phyloP scores from a whole-genome alignment of 2,888 invertebrate species.

The Temnothorax rugatulus region DNA sequence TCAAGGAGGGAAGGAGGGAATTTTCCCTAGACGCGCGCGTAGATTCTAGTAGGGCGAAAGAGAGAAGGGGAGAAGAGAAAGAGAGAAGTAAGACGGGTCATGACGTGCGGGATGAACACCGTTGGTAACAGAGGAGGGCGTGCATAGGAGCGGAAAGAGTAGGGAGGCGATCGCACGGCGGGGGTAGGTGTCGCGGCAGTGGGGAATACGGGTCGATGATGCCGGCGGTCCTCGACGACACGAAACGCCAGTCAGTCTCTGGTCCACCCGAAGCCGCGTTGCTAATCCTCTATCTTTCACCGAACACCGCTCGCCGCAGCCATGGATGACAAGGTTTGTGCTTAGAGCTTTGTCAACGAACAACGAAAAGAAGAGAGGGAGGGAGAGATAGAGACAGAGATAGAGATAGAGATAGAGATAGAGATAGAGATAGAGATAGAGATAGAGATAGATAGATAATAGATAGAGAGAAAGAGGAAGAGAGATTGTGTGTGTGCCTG shows the following conservation, averaged over 20 bases:
- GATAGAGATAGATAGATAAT: slow-evolving; percentile 12
- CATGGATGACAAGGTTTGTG: slow-evolving; percentile 86
- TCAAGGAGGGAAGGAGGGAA: slow-evolving; percentile 26
- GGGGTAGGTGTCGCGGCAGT: slow-evolving; percentile 83
- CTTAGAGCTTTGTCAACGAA: slow-evolving; percentile 65
- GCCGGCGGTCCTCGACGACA: slow-evolving; percentile 84
- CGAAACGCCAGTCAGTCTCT: slow-evolving; percentile 87
- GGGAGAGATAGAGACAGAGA: slow-evolving; percentile 19
- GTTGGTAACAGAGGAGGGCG: slow-evolving; percentile 61
- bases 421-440: slow-evolving; percentile 29
- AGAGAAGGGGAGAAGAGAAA: not conserved
- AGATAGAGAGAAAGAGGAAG: slow-evolving; percentile 29
- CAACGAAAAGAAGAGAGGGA: slow-evolving; percentile 8
- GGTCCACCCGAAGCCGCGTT: slow-evolving; percentile 90
- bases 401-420: slow-evolving; percentile 18
- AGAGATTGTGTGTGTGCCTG: slow-evolving; percentile 10
- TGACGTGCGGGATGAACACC: slow-evolving; percentile 53
- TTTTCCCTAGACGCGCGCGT: slow-evolving; percentile 45
- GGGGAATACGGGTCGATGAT: slow-evolving; percentile 89
- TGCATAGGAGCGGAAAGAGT: slow-evolving; percentile 43
- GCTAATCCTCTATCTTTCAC: slow-evolving; percentile 87
- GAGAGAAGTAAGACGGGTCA: slow-evolving; percentile 51
- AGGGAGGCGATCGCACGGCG: slow-evolving; percentile 70
- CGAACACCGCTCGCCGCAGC: slow-evolving; percentile 88
- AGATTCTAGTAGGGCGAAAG: slow-evolving; percentile 24